These are phyloP conservation scores for Eurois occulta DNA, from an alignment of 2,888 invertebrate species.

Conservation along the genomic window DNA sequence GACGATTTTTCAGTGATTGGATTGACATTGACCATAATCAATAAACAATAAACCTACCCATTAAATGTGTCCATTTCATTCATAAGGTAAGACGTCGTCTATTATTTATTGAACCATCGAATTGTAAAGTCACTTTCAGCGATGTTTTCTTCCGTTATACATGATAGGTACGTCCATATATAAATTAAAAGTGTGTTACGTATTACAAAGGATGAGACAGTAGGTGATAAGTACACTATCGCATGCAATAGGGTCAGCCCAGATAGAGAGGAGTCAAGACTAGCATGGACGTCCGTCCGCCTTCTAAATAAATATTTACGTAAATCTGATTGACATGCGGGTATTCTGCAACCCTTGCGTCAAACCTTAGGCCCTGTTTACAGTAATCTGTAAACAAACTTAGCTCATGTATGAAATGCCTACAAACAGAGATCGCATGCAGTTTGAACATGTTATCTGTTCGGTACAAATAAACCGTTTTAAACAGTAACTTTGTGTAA, in stretches of 20 bases:
- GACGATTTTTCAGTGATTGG: constrained; percentile 3
- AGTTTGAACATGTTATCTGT: constrained; percentile 32
- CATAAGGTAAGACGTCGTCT: background rate
- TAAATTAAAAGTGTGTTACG: constrained; percentile 54
- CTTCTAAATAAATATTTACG: constrained; percentile 66
- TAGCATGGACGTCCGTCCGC: constrained; percentile 71
- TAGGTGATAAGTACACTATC: constrained; percentile 69
- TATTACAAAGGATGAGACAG: constrained; percentile 64
- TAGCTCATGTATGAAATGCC: constrained; percentile 7
- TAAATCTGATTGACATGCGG: constrained; percentile 53
- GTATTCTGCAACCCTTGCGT: constrained; percentile 13
- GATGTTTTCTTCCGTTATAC: constrained; percentile 46
- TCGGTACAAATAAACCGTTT: constrained; percentile 16
- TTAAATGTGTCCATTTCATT: background rate
- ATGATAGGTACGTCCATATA: constrained; percentile 27
- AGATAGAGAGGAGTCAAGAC: constrained; percentile 78
- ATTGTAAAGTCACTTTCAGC: background rate
- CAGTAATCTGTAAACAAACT: constrained; percentile 16
- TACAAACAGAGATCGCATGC: constrained; percentile 16
- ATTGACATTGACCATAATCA: constrained; percentile 11
- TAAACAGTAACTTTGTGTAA: constrained; percentile 4
- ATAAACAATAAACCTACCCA: background rate
- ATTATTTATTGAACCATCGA: background rate
- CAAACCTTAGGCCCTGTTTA: constrained; percentile 17
- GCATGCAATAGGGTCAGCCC: constrained; percentile 77